phyloP scores from a whole-genome alignment of 2,113 vertebrate genomes.

The Sigmodon hispidus region DNA sequence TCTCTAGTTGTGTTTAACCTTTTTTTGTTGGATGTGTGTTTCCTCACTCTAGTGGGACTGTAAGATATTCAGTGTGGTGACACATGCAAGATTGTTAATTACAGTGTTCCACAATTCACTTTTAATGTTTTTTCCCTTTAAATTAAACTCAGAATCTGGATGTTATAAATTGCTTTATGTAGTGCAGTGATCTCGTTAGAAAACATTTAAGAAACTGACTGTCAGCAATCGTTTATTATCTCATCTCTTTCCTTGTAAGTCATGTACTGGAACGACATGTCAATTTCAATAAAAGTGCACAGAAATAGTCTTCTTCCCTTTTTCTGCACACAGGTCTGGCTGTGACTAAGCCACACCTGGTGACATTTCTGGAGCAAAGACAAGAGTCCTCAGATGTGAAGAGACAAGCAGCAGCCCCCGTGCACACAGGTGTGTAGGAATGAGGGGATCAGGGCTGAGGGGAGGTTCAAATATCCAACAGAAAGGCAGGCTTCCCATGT shows the following conservation, averaged over 20 bases:
- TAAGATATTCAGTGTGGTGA: not conserved
- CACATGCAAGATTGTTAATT: no score
- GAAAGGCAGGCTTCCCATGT: not conserved
- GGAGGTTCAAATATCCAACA: no score
- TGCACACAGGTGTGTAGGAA: not conserved
- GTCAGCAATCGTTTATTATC: not conserved
- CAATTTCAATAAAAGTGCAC: not conserved
- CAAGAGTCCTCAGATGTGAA: not conserved
- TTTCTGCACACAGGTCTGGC: not conserved
- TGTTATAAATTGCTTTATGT: not conserved
- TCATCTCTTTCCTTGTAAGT: not conserved
- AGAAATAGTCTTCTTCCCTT: not conserved
- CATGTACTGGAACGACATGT: not conserved
- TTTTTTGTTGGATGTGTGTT: not conserved
- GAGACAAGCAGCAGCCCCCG: not conserved
- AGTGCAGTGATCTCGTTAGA: not conserved
- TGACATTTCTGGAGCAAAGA: not conserved
- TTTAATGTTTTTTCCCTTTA: not conserved
- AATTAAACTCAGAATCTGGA: not conserved
- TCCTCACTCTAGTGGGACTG: no score
- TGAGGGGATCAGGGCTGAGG: not conserved
- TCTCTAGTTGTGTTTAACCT: not conserved
- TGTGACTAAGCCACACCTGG: not conserved
- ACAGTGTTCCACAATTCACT: not conserved
- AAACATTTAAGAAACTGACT: not conserved